Evolutionary conservation across 1,140 invertebrate genomes (phyloP).

Genomic region (Pseudomyrmex dendroicus): DNA sequence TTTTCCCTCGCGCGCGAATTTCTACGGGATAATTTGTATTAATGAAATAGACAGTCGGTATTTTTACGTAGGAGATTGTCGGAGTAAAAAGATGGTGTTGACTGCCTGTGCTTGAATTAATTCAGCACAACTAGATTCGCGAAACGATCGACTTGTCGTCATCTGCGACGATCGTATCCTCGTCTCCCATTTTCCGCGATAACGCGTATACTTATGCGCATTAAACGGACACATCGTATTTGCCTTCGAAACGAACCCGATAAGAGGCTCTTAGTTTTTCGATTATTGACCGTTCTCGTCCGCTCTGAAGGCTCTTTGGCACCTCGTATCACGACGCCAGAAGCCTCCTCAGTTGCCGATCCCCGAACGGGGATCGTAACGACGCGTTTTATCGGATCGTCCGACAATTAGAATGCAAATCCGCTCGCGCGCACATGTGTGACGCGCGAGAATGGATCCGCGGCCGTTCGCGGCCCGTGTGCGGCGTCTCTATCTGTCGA

Average conservation of each 20-base stretch:
- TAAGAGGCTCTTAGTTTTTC: constrained; percentile 44
- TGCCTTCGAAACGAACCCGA: constrained; percentile 21
- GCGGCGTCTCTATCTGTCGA: constrained; percentile 9
- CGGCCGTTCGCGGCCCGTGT: constrained; percentile 10
- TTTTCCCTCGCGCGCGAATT: background rate
- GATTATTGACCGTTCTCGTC: constrained; percentile 48
- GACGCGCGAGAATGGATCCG: constrained; percentile 21
- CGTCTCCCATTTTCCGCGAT: constrained; percentile 14
- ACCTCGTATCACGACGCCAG: constrained; percentile 48
- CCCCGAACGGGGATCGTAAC: constrained; percentile 62
- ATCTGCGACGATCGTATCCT: constrained; percentile 26
- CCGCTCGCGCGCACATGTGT: constrained; percentile 42
- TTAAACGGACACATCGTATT: constrained; percentile 33
- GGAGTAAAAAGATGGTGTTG: constrained; percentile 2
- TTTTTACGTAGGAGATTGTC: background rate
- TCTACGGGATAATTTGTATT: constrained; percentile 9
- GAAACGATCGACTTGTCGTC: constrained; percentile 8
- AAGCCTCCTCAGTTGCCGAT: background rate
- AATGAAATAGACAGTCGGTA: constrained; percentile 22
- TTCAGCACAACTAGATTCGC: constrained; percentile 20
- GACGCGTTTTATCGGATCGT: constrained; percentile 68
- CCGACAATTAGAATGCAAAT: constrained; percentile 82
- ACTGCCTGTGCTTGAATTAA: constrained; percentile 15
- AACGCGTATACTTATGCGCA: constrained; percentile 38
- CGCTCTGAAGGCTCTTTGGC: constrained; percentile 50